These are phyloP conservation scores for Gymnothorax reevesii DNA, from an alignment of 2,797 vertebrate species.

Conservation along the genomic window DNA sequence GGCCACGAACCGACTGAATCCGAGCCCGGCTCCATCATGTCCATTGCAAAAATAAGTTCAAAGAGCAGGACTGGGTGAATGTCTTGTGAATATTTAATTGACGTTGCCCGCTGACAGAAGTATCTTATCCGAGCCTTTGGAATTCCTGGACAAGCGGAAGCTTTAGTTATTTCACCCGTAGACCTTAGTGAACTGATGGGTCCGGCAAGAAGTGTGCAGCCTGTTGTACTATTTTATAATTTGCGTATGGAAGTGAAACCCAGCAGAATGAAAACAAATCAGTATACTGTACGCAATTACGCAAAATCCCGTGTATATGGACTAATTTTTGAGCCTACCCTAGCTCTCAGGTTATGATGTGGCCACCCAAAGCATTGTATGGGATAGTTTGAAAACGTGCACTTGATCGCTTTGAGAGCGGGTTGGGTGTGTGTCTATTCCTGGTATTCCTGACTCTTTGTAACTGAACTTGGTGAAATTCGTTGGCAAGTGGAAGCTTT, in stretches of 20 bases:
- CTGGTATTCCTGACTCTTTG: background rate
- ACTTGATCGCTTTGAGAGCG: background rate
- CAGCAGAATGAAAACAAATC: background rate
- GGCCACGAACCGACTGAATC: background rate
- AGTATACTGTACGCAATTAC: background rate
- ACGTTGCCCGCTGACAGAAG: background rate
- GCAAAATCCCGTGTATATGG: background rate
- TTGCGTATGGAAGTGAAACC: background rate
- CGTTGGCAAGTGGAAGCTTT: background rate
- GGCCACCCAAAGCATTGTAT: background rate
- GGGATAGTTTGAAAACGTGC: background rate
- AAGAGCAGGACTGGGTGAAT: background rate
- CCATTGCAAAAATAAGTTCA: background rate
- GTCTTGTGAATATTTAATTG: background rate
- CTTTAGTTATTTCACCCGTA: background rate
- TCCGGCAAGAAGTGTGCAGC: too few relatives aligned
- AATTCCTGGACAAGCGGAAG: background rate
- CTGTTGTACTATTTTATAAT: background rate
- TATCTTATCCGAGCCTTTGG: background rate
- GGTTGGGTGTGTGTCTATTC: background rate
- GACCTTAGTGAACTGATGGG: background rate
- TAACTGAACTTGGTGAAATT: background rate
- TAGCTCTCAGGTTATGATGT: background rate
- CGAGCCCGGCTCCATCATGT: background rate
- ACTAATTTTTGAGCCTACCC: background rate